These are phyloP conservation scores for Ellobium chinense DNA, from an alignment of 2,888 invertebrate species.

Conservation along the genomic window DNA sequence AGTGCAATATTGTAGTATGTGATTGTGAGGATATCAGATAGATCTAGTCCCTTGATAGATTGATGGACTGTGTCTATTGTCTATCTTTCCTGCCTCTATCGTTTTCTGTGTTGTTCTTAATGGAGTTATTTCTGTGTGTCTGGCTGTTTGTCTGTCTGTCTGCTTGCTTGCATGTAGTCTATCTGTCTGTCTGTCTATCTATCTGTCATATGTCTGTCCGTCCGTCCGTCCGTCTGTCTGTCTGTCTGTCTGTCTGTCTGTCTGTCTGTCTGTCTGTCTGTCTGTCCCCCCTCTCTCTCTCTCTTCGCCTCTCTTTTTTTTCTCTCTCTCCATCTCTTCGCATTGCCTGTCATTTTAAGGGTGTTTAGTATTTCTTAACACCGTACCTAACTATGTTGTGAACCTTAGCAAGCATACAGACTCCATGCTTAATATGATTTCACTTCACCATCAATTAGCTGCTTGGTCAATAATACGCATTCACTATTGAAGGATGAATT, in stretches of 20 bases:
- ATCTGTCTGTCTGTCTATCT: constrained; percentile 18
- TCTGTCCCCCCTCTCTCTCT: constrained; percentile 17
- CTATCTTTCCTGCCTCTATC: constrained; percentile 4
- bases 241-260: constrained; percentile 15
- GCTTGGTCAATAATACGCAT: no score
- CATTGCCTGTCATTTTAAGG: constrained; percentile 24
- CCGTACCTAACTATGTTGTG: no score
- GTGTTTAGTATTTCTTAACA: no score
- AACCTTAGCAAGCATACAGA: no score
- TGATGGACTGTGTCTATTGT: no score
- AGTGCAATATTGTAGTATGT: no score
- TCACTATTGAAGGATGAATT: no score
- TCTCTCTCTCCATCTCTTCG: constrained; percentile 11
- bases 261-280: constrained; percentile 35
- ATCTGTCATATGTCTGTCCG: not conserved
- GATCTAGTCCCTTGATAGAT: no score
- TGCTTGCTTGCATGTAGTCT: not conserved
- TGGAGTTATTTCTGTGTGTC: not conserved
- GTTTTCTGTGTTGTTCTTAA: not conserved
- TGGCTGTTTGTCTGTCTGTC: not conserved
- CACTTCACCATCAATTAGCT: no score
- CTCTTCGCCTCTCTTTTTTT: not conserved
- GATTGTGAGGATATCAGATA: no score
- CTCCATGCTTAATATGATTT: no score
- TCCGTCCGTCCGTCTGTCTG: constrained; percentile 9